Evolutionary conservation across 2,888 invertebrate genomes (phyloP).

Genomic region (Gerris lacustris): DNA sequence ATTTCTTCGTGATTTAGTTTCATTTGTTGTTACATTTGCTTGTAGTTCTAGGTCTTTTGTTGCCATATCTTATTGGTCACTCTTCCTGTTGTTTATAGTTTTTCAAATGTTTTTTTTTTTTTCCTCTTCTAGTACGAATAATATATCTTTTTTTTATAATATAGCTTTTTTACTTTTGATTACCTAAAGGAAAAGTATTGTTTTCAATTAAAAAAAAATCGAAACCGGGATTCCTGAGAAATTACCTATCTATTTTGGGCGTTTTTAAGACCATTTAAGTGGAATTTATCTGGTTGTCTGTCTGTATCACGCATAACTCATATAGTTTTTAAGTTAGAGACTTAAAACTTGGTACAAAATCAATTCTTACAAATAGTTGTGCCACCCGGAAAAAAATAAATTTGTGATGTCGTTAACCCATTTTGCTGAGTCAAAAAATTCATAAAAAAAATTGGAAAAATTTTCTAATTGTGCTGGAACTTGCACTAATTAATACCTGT

Average conservation of each 20-base stretch:
- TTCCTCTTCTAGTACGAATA: too few relatives aligned
- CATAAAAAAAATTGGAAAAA: too few relatives aligned
- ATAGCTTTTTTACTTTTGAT: too few relatives aligned
- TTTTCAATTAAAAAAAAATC: neutral
- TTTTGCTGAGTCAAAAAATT: neutral
- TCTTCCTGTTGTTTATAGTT: too few relatives aligned
- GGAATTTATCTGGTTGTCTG: neutral
- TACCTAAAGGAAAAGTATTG: neutral
- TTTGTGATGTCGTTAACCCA: neutral
- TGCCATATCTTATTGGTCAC: too few relatives aligned
- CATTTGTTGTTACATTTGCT: too few relatives aligned
- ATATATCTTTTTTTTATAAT: too few relatives aligned
- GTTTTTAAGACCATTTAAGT: neutral
- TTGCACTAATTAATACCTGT: too few relatives aligned
- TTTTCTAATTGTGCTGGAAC: too few relatives aligned
- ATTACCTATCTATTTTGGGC: neutral
- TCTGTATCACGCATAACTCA: neutral
- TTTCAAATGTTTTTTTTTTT: too few relatives aligned
- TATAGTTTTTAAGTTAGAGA: neutral
- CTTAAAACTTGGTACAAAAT: neutral
- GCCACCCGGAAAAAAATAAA: neutral
- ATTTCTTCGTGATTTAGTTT: too few relatives aligned
- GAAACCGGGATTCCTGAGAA: neutral
- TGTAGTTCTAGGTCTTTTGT: too few relatives aligned
- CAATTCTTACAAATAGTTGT: neutral